Conservation (phyloP, 2,113 vertebrate species). For the Nycticebus coucang region DNA sequence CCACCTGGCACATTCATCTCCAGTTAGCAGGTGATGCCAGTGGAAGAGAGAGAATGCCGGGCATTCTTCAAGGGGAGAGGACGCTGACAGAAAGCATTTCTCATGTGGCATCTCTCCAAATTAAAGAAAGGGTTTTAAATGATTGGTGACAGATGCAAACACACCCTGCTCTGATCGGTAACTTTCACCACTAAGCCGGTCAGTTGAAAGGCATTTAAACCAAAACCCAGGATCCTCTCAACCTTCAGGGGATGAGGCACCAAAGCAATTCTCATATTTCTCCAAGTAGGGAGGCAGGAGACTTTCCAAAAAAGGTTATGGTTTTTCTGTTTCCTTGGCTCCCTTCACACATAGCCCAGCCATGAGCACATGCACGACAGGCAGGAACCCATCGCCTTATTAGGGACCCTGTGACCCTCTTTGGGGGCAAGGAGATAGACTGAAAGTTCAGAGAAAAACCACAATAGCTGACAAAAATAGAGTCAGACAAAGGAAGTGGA, state of each 20-base stretch:
- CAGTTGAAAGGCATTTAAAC: not conserved
- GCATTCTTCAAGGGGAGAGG: not conserved
- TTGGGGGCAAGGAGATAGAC: rapidly evolving
- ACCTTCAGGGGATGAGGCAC: not conserved
- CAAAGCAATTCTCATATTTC: not conserved
- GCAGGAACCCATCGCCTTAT: conserved; percentile 69
- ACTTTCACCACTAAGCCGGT: not conserved
- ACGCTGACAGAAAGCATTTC: not conserved
- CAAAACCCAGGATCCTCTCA: not conserved
- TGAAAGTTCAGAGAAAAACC: not conserved
- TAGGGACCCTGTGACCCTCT: conserved; percentile 34
- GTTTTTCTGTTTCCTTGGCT: conserved; percentile 31
- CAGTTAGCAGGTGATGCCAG: conserved; percentile 19
- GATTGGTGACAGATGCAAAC: not conserved
- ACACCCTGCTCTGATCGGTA: not conserved
- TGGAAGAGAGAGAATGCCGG: not conserved
- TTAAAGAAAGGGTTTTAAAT: not conserved
- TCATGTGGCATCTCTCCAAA: not conserved
- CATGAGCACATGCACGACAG: not conserved
- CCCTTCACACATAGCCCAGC: conserved; percentile 41
- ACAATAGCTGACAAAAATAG: rapidly evolving
- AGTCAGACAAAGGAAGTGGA: not conserved
- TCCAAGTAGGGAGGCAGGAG: not conserved
- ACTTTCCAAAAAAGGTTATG: conserved; percentile 54
- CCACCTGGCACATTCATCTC: not conserved